Percentiles rank a stretch among this genome's conserved stretches.
Conservation (phyloP, 2,797 vertebrate genomes). For the Falco cherrug region DNA sequence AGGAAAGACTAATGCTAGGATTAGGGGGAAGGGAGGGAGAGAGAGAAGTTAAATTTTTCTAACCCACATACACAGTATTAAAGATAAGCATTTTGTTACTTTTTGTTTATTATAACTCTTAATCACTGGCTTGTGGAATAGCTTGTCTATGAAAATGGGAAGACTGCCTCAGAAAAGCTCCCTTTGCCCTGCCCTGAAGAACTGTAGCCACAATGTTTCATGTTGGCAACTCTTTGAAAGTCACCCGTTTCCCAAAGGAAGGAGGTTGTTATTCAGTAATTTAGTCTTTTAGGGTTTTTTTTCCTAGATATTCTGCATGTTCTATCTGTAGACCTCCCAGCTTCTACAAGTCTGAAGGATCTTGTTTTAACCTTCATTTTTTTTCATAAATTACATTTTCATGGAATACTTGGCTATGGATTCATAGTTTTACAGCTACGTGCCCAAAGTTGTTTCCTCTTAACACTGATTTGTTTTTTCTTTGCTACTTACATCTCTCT, state of each 20-base stretch:
- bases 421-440: neutral
- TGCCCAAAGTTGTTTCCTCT: neutral
- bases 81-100: neutral
- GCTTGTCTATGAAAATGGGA: neutral
- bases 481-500: neutral
- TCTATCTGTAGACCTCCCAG: neutral
- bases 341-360: neutral
- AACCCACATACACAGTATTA: neutral
- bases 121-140: neutral
- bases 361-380: neutral
- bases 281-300: neutral
- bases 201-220: neutral
- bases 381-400: neutral
- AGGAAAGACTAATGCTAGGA: neutral
- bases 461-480: neutral
- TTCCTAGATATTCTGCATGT: neutral
- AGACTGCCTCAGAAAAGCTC: neutral
- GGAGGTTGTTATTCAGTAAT: neutral
- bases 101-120: neutral
- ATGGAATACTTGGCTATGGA: neutral
- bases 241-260: neutral
- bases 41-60: neutral
- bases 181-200: neutral
- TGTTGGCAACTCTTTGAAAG: neutral
- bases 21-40: neutral